Evolutionary conservation across 2,888 invertebrate species (phyloP).

Genomic region (Papilio demoleus): DNA sequence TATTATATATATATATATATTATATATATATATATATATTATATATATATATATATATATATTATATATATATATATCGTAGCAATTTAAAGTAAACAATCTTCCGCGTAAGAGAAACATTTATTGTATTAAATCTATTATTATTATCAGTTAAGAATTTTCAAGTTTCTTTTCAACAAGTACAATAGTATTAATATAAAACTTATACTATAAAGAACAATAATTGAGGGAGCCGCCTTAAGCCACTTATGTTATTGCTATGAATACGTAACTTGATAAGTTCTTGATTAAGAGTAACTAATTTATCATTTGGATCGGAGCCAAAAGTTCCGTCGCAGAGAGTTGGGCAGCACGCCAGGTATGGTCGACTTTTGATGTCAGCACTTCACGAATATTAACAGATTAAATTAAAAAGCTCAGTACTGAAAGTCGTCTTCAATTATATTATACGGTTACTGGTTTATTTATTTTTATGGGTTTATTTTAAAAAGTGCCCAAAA

Average conservation of each 20-base stretch:
- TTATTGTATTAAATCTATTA: too few species aligned
- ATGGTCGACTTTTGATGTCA: conserved; percentile 57
- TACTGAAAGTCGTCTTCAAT: conserved; percentile 13
- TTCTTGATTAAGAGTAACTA: conserved; percentile 57
- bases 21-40: too few species aligned
- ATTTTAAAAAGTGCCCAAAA: neutral
- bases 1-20: too few species aligned
- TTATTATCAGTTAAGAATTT: too few species aligned
- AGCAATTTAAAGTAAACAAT: too few species aligned
- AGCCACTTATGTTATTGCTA: conserved; percentile 42
- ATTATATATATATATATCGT: too few species aligned
- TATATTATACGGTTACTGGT: conserved; percentile 5
- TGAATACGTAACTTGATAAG: conserved; percentile 55
- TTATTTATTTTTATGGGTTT: neutral
- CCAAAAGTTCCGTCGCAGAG: conserved; percentile 56
- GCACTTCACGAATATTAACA: conserved; percentile 49
- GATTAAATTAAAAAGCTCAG: conserved; percentile 35
- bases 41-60: too few species aligned
- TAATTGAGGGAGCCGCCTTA: too few species aligned
- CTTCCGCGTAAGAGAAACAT: too few species aligned
- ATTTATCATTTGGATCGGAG: conserved; percentile 64
- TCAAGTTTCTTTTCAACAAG: too few species aligned
- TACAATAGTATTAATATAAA: too few species aligned
- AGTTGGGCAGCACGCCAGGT: conserved; percentile 66
- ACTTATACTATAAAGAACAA: too few species aligned